These are phyloP conservation scores for Dione juno DNA, from an alignment of 2,888 invertebrate species.

Conservation along the genomic window DNA sequence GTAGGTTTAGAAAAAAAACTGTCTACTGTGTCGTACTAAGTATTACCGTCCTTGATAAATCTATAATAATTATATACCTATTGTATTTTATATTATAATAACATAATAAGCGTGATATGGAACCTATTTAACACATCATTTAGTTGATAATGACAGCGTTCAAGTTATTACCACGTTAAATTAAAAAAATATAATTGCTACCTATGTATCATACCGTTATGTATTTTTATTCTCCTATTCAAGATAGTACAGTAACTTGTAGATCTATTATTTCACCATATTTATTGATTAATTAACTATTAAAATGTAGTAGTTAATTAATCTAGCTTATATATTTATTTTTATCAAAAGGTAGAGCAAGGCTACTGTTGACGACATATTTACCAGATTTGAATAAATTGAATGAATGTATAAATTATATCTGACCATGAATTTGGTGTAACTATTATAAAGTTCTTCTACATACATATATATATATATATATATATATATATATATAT, in stretches of 20 bases:
- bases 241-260: constrained; percentile 37
- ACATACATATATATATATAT: too few species aligned
- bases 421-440: too few species aligned
- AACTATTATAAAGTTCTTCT: too few species aligned
- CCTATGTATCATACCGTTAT: constrained; percentile 54
- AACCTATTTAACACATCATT: not conserved
- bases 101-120: not conserved
- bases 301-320: not conserved
- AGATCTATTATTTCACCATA: constrained; percentile 22
- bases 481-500: too few species aligned
- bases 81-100: not conserved
- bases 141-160: constrained; percentile 51
- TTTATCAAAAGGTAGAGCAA: not conserved
- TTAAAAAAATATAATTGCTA: constrained; percentile 48
- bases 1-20: too few species aligned
- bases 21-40: not conserved
- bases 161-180: constrained; percentile 46
- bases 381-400: too few species aligned
- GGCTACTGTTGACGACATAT: not conserved
- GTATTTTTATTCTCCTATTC: constrained; percentile 39
- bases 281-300: too few species aligned
- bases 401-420: too few species aligned
- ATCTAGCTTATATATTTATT: not conserved
- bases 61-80: constrained; percentile 53
- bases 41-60: constrained; percentile 43